These are phyloP conservation scores for Emydura subglobosa DNA, from an alignment of 2,113 vertebrate species.

Conservation along the genomic window DNA sequence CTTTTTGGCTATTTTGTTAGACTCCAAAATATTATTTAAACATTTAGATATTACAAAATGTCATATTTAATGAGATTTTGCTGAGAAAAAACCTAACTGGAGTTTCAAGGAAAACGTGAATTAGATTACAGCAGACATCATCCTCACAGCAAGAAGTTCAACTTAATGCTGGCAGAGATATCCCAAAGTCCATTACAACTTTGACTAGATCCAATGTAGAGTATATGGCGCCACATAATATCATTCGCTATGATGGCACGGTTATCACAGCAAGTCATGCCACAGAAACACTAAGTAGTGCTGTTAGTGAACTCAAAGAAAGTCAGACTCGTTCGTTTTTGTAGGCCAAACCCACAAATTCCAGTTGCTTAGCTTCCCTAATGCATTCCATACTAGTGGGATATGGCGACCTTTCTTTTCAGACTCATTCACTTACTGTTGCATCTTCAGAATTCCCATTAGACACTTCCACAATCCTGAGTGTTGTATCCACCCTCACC, in stretches of 20 bases:
- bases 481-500: constrained; percentile 82
- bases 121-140: constrained; percentile 21
- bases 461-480: constrained; percentile 86
- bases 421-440: constrained; percentile 83
- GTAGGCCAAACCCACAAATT: constrained; percentile 3
- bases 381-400: not conserved
- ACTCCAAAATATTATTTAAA: not conserved
- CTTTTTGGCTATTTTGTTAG: not conserved
- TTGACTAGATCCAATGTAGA: not conserved
- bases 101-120: constrained; percentile 38
- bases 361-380: not conserved
- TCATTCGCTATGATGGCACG: not conserved
- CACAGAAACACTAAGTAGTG: constrained; percentile 8
- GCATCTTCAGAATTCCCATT: constrained; percentile 89
- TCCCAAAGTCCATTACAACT: not conserved
- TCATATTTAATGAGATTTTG: constrained; percentile 13
- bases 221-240: not conserved
- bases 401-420: not conserved
- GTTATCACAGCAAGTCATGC: constrained; percentile 18
- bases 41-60: constrained; percentile 15
- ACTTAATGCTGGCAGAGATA: not conserved
- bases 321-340: not conserved
- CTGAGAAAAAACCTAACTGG: not conserved
- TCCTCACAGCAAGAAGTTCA: not conserved
- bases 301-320: not conserved